Percentiles rank a stretch among this genome's conserved stretches.
Evolutionary conservation across 2,113 vertebrate genomes (phyloP).

Genomic region (Daubentonia madagascariensis): DNA sequence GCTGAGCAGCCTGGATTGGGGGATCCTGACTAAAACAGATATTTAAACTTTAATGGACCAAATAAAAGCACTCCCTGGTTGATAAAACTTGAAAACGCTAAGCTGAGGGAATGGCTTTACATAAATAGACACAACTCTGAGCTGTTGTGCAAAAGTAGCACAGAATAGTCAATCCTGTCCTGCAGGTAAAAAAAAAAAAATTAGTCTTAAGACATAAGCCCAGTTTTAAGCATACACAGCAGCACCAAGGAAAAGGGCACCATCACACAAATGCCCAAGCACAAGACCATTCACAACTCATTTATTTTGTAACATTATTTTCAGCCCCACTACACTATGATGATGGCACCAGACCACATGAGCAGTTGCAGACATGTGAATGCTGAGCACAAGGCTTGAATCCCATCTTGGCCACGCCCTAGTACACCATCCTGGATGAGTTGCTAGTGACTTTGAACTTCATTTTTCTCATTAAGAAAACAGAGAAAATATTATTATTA

Average conservation of each 20-base stretch:
- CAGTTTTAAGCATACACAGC: not conserved
- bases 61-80: not conserved
- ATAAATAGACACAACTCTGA: not conserved
- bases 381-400: accelerated
- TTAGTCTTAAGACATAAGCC: not conserved
- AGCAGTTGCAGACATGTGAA: not conserved
- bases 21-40: not conserved
- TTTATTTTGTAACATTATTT: not conserved
- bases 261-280: accelerated
- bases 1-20: not conserved
- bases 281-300: not conserved
- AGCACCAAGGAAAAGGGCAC: not conserved
- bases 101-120: not conserved
- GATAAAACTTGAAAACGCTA: not conserved
- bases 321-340: not conserved
- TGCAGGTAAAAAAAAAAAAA: not conserved
- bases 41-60: slow-evolving; percentile 22
- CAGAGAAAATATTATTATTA: not conserved
- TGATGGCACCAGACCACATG: not conserved
- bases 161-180: not conserved
- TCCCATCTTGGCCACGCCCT: accelerated
- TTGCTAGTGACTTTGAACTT: not conserved
- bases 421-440: not conserved
- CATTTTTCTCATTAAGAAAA: slow-evolving; percentile 13
- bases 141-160: not conserved